Percentiles rank a stretch among this genome's conserved stretches.
phyloP scores from a whole-genome alignment of 2,888 invertebrate species.

The Tryphoninae sp. region DNA sequence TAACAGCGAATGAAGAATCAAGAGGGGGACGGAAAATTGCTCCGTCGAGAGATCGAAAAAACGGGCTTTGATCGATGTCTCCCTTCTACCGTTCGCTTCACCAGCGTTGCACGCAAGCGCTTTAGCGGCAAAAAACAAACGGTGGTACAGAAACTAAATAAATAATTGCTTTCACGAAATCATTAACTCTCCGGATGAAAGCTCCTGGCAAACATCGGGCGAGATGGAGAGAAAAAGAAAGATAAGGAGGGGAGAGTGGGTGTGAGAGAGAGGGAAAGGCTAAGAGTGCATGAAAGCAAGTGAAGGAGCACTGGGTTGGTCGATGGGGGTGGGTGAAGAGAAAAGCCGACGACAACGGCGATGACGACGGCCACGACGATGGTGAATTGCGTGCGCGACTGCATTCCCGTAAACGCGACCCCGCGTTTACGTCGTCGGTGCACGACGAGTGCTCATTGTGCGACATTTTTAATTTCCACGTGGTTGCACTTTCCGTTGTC shows the following conservation, averaged over 20 bases:
- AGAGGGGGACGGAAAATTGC: conserved; percentile 1
- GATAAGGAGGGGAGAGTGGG: conserved; percentile 5
- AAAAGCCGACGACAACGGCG: conserved; percentile 32
- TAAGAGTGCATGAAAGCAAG: conserved; percentile 56
- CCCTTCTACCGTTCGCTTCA: conserved; percentile 18
- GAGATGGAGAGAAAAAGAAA: conserved; percentile 55
- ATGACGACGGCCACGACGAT: conserved; percentile 50
- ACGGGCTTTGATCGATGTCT: conserved; percentile 6
- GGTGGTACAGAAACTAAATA: conserved; percentile 36
- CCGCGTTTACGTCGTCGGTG: conserved; percentile 21
- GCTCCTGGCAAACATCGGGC: conserved; percentile 62
- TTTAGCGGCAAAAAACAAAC: conserved; percentile 31
- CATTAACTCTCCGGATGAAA: conserved; percentile 73
- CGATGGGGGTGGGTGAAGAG: conserved; percentile 46
- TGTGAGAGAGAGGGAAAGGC: conserved; percentile 45
- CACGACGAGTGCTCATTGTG: conserved; percentile 70
- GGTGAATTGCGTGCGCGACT: conserved; percentile 60
- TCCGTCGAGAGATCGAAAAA: conserved; percentile 24
- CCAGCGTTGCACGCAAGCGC: conserved; percentile 19
- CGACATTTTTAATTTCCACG: conserved; percentile 75
- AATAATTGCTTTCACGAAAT: conserved; percentile 73
- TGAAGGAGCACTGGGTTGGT: conserved; percentile 47
- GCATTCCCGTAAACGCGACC: conserved; percentile 63
- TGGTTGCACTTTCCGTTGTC: conserved; percentile 75
- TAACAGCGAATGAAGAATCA: not conserved